phyloP scores from a whole-genome alignment of 1,140 invertebrate genomes.

The Tribolium madens region DNA sequence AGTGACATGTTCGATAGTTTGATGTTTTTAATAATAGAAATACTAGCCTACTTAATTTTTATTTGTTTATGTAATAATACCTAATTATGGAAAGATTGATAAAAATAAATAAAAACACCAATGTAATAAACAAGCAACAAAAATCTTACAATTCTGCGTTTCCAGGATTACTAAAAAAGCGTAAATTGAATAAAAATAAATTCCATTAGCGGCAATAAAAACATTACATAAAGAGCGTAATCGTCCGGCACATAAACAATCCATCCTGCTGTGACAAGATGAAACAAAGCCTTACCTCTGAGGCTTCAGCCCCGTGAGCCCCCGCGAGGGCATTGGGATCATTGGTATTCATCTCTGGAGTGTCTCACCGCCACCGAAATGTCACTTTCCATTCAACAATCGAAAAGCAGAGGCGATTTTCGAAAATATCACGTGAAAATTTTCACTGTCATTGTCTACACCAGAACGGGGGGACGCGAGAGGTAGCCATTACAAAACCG shows the following conservation, averaged over 20 bases:
- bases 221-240: constrained; percentile 6
- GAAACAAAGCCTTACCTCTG: constrained; percentile 67
- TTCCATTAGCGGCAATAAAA: neutral
- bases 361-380: constrained; percentile 44
- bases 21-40: no score
- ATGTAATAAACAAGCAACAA: constrained; percentile 1
- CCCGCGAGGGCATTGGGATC: constrained; percentile 69
- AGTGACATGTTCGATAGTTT: neutral
- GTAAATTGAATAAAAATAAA: neutral
- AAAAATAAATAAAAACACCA: neutral
- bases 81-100: no score
- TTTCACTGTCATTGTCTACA: constrained; percentile 70
- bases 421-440: constrained; percentile 68
- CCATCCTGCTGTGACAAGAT: constrained; percentile 5
- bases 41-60: no score
- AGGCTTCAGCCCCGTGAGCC: constrained; percentile 68
- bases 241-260: constrained; percentile 52
- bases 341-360: constrained; percentile 67
- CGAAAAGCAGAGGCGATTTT: constrained; percentile 58
- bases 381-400: constrained; percentile 63
- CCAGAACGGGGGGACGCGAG: constrained; percentile 73
- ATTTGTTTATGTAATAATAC: no score
- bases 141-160: constrained; percentile 2
- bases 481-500: constrained; percentile 72
- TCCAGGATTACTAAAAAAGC: constrained; percentile 14